Base-by-base conservation (phyloP, 1,140 invertebrate species). In the Sipha flava region DNA sequence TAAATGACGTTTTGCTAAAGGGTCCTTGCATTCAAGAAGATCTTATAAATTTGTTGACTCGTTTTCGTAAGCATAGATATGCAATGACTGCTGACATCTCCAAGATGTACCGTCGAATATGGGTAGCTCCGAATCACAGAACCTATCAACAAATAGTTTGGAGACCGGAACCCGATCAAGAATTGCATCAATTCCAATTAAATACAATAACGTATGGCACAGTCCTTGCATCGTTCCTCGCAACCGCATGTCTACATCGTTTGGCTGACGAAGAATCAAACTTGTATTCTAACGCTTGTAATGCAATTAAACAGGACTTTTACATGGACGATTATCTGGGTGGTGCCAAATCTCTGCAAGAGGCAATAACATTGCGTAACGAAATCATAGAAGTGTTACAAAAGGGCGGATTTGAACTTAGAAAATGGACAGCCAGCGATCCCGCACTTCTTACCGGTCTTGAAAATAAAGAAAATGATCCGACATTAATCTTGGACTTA, bases 101-200 rank as follows among this genome's bases (percentile, higher is more conserved):
- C 31, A 86, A 87, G 81, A 86, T 86, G 85, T 86, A 85, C 80
- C 70, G 84, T 10, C 83, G 85, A 72, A 81, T 86, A 31, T 70
- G 70, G 26, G 81, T 86, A 4, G 66, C 80, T 37, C 21, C 77
- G 23, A 79, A 83, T 49, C 83, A 86, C 37, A 66, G 79, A 21
- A 80, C 80, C 37, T 84, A 82, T 81, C 79, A 83, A 66, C 21
- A 82, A 66, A 82, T 82, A 23, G 43, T 85, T 6, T 85, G 84
- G 82, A 62, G 83, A 45, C 68, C 82, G 14, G 64, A 81, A 14
- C 72, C 80, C n/a, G 57, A 81, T 52, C 70, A 85, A 37, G 59
- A 81, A 7, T 77, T 86, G 6, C 31, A 81, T 21, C 80, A 82
- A 52, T 86, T 83, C 80, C 34, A 64, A 57, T 79, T 85, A 23